Percentiles rank a stretch among this genome's conserved stretches.
Conservation (phyloP, 2,797 vertebrate species). For the Taenioides sp. region DNA sequence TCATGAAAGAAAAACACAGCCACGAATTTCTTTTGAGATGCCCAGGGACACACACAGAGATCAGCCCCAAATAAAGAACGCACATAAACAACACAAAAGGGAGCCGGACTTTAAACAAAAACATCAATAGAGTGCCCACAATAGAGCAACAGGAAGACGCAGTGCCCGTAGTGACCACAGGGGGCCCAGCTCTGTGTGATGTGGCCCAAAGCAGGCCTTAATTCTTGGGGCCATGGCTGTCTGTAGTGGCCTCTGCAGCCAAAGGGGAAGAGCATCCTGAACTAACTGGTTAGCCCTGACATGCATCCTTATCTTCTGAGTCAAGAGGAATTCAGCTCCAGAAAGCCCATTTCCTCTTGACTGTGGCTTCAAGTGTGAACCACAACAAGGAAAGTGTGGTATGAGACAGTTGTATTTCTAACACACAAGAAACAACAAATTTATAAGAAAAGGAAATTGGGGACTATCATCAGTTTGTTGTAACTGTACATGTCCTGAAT, state of each 20-base stretch:
- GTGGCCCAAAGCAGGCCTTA: slow-evolving; percentile 51
- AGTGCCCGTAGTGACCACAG: slow-evolving; percentile 34
- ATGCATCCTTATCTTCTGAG: slow-evolving; percentile 54
- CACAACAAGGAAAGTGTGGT: slow-evolving; percentile 23
- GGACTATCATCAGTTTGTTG: slow-evolving; percentile 1
- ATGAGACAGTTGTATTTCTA: slow-evolving; percentile 29
- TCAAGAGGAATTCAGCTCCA: slow-evolving; percentile 47
- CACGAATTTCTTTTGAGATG: slow-evolving; percentile 47
- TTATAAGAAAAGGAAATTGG: slow-evolving; percentile 12
- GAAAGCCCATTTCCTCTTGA: slow-evolving; percentile 42
- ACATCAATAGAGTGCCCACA: slow-evolving; percentile 60
- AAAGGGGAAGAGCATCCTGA: slow-evolving; percentile 41
- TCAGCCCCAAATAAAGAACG: slow-evolving; percentile 38
- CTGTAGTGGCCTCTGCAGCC: slow-evolving; percentile 52
- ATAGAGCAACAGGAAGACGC: slow-evolving; percentile 47
- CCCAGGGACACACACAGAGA: slow-evolving; percentile 48
- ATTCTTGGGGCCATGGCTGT: slow-evolving; percentile 24
- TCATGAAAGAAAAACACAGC: slow-evolving; percentile 66
- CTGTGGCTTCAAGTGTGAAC: slow-evolving; percentile 32
- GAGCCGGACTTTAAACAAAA: slow-evolving; percentile 44
- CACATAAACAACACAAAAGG: slow-evolving; percentile 38
- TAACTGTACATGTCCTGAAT: background rate
- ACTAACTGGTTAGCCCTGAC: slow-evolving; percentile 51
- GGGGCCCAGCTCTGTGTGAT: slow-evolving; percentile 56
- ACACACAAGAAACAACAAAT: slow-evolving; percentile 15